Base-by-base conservation (phyloP, 2,113 vertebrate genomes). In the Telmatochromis bifrenatus region DNA sequence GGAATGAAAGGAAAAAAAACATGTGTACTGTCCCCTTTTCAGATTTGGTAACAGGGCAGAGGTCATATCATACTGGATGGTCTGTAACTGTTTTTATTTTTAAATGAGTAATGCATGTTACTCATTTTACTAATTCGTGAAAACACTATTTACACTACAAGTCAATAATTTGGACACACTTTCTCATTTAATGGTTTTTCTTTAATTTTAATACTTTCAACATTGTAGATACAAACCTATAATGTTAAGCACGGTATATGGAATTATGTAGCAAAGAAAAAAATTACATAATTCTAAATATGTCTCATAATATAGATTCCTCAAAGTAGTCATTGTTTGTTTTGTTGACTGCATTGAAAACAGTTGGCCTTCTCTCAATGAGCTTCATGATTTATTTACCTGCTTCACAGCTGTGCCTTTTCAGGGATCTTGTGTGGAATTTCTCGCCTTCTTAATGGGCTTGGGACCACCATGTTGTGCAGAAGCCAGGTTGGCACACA, bases 341-440 rank as follows among this genome's bases (percentile, higher is more conserved):
- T 5, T 51, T 51, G 49, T 3, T 54, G 51, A 21, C n/a, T 12
- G n/a, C 51, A 54, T 12, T 54, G 2, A 11, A 54, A 54, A 54
- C n/a, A 0, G 0, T 54, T 21, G 51, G 5, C 1, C 51, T 21
- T 54, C 51, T 54, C 0, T 54, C 2, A 11, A 2, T 54, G n/a
- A 21, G 9, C 51, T 54, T 7, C 51, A 54, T 54, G n/a, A 21
- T 21, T 11, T 54, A 54, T 21, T 54, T 53, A 11, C 51, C 51
- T 0, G n/a, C 5, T 53, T 53, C n/a, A 53, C 5, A 0, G 9
- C 0, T 21, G 19, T 54, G 5, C 0, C 51, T 21, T 53, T 53
- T 6, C 51, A 54, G 51, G 51, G 51, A 54, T 54, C 51, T 11
- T 11, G 51, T 21, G 51, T 6, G 9, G 3, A 3, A 54, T 54